Conservation (phyloP, 2,888 invertebrate species). For the Parthenolecanium corni region DNA sequence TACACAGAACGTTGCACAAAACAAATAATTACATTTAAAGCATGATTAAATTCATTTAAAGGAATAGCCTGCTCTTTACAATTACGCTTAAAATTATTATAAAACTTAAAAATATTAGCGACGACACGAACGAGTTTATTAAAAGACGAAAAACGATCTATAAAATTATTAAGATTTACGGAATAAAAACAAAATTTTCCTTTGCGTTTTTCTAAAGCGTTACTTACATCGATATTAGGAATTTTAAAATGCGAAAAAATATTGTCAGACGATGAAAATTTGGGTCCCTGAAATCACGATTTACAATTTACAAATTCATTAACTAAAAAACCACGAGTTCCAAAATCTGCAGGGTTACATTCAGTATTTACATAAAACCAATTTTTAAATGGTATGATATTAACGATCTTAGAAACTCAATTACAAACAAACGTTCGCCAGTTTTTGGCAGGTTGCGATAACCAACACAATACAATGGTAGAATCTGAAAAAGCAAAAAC, state of each 20-base stretch:
- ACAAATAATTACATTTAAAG: background rate
- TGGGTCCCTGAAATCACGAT: background rate
- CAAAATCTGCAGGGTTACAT: conserved; percentile 4
- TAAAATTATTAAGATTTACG: background rate
- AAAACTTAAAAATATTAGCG: background rate
- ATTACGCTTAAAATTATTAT: background rate
- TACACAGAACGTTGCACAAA: background rate
- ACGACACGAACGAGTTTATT: background rate
- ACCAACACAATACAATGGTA: conserved; percentile 10
- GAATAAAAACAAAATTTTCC: background rate
- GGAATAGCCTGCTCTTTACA: background rate
- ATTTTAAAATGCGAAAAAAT: background rate
- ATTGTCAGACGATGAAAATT: background rate
- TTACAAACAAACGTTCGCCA: conserved; percentile 35
- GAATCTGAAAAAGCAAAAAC: conserved; percentile 25
- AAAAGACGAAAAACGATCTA: background rate
- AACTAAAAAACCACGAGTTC: background rate
- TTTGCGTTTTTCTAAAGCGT: background rate
- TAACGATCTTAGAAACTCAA: conserved; percentile 32
- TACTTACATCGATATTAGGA: background rate
- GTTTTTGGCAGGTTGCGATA: conserved; percentile 26
- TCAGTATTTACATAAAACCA: background rate
- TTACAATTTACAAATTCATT: background rate
- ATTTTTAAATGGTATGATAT: background rate
- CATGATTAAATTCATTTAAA: background rate